Evolutionary conservation across 2,888 invertebrate genomes (phyloP), one percentile per base, ranked within the genome.

Genomic region (Vandiemenella viatica): DNA sequence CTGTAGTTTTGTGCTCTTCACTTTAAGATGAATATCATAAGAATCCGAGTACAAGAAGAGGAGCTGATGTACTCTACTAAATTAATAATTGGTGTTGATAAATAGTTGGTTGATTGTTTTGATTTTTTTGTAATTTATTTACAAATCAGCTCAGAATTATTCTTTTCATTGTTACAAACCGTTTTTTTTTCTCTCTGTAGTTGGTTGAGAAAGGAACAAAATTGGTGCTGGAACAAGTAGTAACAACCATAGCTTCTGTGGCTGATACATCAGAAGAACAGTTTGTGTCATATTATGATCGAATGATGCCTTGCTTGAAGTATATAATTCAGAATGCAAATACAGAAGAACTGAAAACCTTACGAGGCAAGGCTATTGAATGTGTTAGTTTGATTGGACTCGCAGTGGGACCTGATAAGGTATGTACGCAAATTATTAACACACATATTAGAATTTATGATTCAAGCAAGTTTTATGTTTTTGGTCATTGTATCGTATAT

Each of bases 181-280:
- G n/a, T n/a, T n/a, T n/a, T n/a, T n/a, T n/a, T n/a, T n/a, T n/a
- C n/a, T n/a, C n/a, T n/a, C n/a, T 61, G 23, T 60, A 83, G 76
- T 73, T 97, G 56, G 80, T 93, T 45, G 88, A 92, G 64, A 86
- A 85, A 58, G 96, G 95, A 44, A 93, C 88, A 13, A 97, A 97
- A 66, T 73, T 97, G 54, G 97, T 98, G 8, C 70, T 98, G 54
- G 97, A 98, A 69, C 98, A 99, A 70, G 84, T 92, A 46, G 93
- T 97, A n/a, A 96, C 96, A 0, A 96, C 97, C 4, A 89, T 98
- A 55, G 97, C 98, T 7, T 93, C 96, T 0, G 92, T 98, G 1
- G 98, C 98, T 1, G 98, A 98, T 66, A 93, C 97, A 0, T 89
- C 93, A 10, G 95, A 96, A 67, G 91, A 92, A 61, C 91, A 93